Conservation (phyloP, 2,888 invertebrate species). For the Syrista parreyssii region DNA sequence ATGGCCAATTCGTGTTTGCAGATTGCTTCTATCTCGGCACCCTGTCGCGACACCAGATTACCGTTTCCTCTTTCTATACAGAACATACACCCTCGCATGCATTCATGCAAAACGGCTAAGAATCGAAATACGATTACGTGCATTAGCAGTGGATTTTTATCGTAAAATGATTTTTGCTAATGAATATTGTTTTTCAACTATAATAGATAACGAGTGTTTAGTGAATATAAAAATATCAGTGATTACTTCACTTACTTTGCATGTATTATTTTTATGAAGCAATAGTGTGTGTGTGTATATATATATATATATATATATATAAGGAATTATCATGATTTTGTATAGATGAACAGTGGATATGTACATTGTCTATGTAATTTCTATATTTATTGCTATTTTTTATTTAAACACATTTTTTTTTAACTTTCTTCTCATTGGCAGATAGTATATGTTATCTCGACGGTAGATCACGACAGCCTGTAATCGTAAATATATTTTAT, state of each 20-base stretch:
- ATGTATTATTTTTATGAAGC: neutral
- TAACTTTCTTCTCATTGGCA: neutral
- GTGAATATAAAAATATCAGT: neutral
- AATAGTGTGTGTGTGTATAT: neutral
- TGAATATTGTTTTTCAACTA: neutral
- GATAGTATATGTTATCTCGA: neutral
- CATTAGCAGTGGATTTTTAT: neutral
- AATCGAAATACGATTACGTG: neutral
- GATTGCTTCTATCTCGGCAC: conserved; percentile 63
- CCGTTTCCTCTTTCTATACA: conserved; percentile 59
- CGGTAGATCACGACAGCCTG: neutral
- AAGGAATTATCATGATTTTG: neutral
- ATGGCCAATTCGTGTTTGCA: conserved; percentile 65
- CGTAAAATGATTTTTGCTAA: neutral
- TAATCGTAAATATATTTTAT: neutral
- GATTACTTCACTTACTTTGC: neutral
- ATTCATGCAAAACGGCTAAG: neutral
- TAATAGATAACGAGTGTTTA: neutral
- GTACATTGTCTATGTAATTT: neutral
- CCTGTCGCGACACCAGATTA: conserved; percentile 56
- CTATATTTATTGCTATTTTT: neutral
- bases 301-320: no score
- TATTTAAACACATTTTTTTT: neutral
- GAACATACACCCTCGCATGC: conserved; percentile 8
- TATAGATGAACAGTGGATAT: neutral